Percentiles rank a stretch among this genome's conserved stretches.
Conservation (phyloP, 2,797 vertebrate species). For the Danio aesculapii region DNA sequence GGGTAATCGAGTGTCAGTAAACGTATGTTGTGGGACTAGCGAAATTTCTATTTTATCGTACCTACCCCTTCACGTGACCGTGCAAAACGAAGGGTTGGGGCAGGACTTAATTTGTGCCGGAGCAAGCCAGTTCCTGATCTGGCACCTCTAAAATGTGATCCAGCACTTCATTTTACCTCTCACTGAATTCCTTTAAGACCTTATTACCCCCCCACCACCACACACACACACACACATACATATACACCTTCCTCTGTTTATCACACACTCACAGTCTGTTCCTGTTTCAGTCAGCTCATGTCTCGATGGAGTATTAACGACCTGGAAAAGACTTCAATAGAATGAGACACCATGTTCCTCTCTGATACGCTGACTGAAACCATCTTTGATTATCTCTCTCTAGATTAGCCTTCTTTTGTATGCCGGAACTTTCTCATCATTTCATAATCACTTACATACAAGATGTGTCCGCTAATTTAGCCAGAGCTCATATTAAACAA, state of each 20-base stretch:
- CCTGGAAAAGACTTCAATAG: slow-evolving; percentile 50
- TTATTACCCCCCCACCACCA: background rate
- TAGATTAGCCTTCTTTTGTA: slow-evolving; percentile 45
- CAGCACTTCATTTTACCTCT: no score
- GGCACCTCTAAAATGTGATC: no score
- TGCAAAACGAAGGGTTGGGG: no score
- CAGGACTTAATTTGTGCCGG: no score
- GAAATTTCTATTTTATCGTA: no score
- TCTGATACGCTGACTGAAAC: slow-evolving; percentile 39
- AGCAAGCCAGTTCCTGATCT: no score
- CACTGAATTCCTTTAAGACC: slow-evolving; percentile 26
- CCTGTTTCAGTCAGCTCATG: slow-evolving; percentile 32
- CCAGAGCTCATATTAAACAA: slow-evolving; percentile 21
- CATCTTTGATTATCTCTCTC: slow-evolving; percentile 53
- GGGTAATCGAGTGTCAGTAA: no score
- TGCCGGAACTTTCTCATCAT: slow-evolving; percentile 10
- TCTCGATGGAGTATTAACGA: slow-evolving; percentile 22
- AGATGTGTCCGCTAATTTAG: slow-evolving; percentile 18
- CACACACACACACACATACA: no score
- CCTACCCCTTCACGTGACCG: no score
- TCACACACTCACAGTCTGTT: slow-evolving; percentile 35
- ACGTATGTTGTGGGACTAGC: no score
- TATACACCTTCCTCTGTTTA: slow-evolving; percentile 20
- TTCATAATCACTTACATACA: slow-evolving; percentile 36
- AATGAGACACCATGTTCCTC: slow-evolving; percentile 45